Evolutionary conservation across 30 jellyfish, hydroid and myxozoan genomes (phyloP), one percentile per base, ranked within the genome.

Genomic region (Haliclystus octoradiatus): DNA sequence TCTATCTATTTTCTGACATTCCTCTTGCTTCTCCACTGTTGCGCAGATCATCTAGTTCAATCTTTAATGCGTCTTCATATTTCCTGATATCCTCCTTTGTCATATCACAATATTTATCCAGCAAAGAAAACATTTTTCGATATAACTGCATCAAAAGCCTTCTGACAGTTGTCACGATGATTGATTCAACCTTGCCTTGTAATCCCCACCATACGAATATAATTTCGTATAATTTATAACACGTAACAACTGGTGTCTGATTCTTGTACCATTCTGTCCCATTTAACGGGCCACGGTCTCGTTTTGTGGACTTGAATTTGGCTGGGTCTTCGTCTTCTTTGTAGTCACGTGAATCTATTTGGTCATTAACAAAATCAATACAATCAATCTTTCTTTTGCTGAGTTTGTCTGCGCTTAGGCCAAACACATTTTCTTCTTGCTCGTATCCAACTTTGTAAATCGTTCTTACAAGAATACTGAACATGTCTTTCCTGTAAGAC

Each of bases 101-200:
- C 76, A 82, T 60, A 7, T 96, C 99, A 66, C 73, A 84, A 94
- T 94, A 92, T 67, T 77, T 83, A 63, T 92, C 99, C 73, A 92
- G 77, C 99, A 94, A 83, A 68, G 95, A 83, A 70, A 92, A 79
- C 22, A 92, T 89, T 71, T 92, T 94, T n/a, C 99, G 82, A 75
- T 92, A 96, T 57, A 92, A 92, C 71, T 92, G 79, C 28, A 64
- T 69, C 52, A 92, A 84, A 28, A 92, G 51, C 51, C 92, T 73
- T 66, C 93, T 62, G 22, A 82, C 92, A 2, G 94, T 81, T 34
- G 68, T 78, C 79, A 78, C 68, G 9, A 83, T 83, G 40, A 75
- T 15, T 26, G 63, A 67, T 71, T 82, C 95, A 9, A 92, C 96
- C 9, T 68, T 71, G 2, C 80, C 24, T 75, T 84, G 94, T 9